Conservation (phyloP, 2,797 vertebrate species). For the Poliocrania exsul region DNA sequence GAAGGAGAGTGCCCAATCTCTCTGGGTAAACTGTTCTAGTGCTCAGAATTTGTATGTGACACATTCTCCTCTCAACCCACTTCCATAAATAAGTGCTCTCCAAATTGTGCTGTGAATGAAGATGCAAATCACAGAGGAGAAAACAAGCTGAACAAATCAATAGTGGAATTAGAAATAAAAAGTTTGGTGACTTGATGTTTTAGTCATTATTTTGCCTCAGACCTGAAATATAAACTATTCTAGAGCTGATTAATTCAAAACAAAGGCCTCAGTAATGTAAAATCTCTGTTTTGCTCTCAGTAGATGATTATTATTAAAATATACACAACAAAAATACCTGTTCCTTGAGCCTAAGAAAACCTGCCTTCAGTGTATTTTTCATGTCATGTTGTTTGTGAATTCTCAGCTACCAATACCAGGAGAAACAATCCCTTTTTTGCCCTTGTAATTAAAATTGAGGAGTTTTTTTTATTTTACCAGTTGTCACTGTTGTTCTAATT, state of each 20-base stretch:
- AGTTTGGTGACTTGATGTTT: not conserved
- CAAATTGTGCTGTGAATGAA: not conserved
- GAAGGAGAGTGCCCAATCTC: not conserved
- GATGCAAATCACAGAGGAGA: not conserved
- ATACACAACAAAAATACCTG: not conserved
- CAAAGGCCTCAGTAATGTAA: not conserved
- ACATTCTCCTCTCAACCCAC: not conserved
- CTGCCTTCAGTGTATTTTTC: not conserved
- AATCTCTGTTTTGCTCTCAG: not conserved
- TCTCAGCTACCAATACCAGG: not conserved
- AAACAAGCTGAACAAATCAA: not conserved
- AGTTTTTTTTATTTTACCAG: not conserved
- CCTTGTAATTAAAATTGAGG: not conserved
- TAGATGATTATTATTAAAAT: not conserved
- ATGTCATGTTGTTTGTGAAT: not conserved
- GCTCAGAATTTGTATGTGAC: not conserved
- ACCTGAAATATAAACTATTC: not conserved
- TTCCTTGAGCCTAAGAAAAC: not conserved
- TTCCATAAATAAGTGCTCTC: not conserved
- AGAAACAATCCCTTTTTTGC: not conserved
- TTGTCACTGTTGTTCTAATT: not conserved
- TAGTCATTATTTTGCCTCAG: not conserved
- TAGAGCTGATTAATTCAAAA: not conserved
- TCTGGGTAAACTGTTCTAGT: not conserved
- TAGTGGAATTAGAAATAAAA: not conserved